Percentiles rank a stretch among this genome's conserved stretches.
Evolutionary conservation across 2,113 vertebrate genomes (phyloP).

Genomic region (Prochilodus magdalenae): DNA sequence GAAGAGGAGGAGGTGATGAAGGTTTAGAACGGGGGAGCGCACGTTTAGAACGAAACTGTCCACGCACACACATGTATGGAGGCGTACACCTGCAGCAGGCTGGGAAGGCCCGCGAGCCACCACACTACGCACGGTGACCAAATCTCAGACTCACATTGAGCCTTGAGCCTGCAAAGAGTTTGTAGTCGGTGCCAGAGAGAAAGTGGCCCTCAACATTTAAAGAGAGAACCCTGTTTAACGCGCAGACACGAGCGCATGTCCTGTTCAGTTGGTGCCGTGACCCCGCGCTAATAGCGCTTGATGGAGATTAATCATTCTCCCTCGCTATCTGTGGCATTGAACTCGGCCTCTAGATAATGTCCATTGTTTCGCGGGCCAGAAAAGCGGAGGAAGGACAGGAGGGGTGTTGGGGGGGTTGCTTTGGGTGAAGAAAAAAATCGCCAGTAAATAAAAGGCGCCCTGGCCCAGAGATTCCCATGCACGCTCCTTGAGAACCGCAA

Average conservation of each 20-base stretch:
- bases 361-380: constrained; percentile 87
- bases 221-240: neutral
- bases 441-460: constrained; percentile 86
- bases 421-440: constrained; percentile 76
- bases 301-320: constrained; percentile 89
- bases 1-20: neutral
- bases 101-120: neutral
- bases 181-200: no score
- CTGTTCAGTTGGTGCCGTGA: constrained; percentile 57
- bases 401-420: neutral
- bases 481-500: constrained; percentile 84
- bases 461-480: constrained; percentile 85
- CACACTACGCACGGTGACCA: no score
- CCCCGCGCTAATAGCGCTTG: constrained; percentile 78
- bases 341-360: constrained; percentile 93
- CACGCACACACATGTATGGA: neutral
- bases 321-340: constrained; percentile 92
- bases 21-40: neutral
- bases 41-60: neutral
- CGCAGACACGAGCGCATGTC: neutral
- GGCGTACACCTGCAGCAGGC: neutral
- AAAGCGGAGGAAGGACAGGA: constrained; percentile 82
- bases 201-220: no score
- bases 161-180: no score
- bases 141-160: no score